Evolutionary conservation across 2,113 vertebrate species (phyloP), one percentile per base, ranked within the genome.

Genomic region (Takifugu flavidus): DNA sequence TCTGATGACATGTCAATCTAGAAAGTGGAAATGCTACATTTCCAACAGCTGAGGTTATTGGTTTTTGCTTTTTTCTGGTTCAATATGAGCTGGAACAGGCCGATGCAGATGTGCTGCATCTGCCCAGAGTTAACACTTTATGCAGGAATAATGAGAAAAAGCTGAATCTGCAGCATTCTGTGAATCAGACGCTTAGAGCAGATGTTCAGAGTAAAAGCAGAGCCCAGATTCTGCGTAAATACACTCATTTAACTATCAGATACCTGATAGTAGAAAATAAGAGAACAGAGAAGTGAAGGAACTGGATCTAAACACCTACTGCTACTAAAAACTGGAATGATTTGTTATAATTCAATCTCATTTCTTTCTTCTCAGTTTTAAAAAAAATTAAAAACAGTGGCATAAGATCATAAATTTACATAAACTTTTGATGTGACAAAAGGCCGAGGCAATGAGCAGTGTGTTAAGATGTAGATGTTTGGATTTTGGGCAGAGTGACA

Each of bases 1-100:
- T 87, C 67, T 87, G 61, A 80, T 52, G 65, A 67, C 55, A 55
- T 55, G 39, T 60, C 55, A 70, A 65, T 62, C 68, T 79, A 53
- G 45, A 15, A 62, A 49, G 44, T 63, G 58, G 72, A 79, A 79
- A 77, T 59, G 71, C 75, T 57, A 67, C 75, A 67, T 79, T 82
- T 82, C 65, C 46, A 69, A 59, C 70, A 70, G 77, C 56, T 61
- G 74, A 45, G 13, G 13, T 45, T 45, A 13, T 2, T 5, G 29
- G 29, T 3, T 43, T 45, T 43, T 45, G 13, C 11, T 45, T 13
- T 45, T 45, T 45, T 45, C 11, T 3, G 14, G 14, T 4, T 49
- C 15, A 49, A 49, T 49, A 20, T 15, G 29, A 5, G 5, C 46
- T 4, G n/a, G 20, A 20, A 20, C 20, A 20, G 20, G 3, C 46